Evolutionary conservation across 2,113 vertebrate species (phyloP).

Genomic region (Shinisaurus crocodilurus): DNA sequence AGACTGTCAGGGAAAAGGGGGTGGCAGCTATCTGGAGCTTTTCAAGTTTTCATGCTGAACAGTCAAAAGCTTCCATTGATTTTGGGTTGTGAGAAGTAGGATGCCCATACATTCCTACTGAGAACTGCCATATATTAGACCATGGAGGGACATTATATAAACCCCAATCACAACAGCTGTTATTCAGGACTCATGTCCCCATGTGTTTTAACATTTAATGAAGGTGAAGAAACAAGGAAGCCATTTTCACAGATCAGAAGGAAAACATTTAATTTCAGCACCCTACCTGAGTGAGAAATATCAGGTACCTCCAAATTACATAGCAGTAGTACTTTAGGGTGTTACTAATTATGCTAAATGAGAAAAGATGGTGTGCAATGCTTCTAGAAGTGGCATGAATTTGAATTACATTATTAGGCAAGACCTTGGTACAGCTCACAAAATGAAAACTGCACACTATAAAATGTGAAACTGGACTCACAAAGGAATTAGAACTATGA

Average conservation of each 20-base stretch:
- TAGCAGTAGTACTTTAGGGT: background rate
- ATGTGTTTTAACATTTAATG: background rate
- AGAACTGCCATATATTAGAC: background rate
- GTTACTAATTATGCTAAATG: constrained; percentile 21
- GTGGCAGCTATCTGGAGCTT: background rate
- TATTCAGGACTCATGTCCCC: background rate
- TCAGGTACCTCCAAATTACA: constrained; percentile 8
- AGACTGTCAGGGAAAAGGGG: background rate
- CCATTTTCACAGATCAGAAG: background rate
- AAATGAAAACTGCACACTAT: background rate
- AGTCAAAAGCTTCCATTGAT: background rate
- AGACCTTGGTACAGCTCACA: background rate
- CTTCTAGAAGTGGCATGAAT: background rate
- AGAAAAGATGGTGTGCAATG: background rate
- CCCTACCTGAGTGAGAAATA: background rate
- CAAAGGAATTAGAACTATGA: background rate
- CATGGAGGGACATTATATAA: background rate
- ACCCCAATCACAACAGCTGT: background rate
- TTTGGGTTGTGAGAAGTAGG: background rate
- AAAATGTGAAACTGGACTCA: constrained; percentile 8
- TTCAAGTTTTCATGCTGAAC: background rate
- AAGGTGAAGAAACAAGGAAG: background rate
- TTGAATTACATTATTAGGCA: background rate
- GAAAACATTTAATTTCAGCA: constrained; percentile 24
- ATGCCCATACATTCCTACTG: background rate